Evolutionary conservation across 2,797 vertebrate species (phyloP).

Genomic region (Hypotaenidia okinawae): DNA sequence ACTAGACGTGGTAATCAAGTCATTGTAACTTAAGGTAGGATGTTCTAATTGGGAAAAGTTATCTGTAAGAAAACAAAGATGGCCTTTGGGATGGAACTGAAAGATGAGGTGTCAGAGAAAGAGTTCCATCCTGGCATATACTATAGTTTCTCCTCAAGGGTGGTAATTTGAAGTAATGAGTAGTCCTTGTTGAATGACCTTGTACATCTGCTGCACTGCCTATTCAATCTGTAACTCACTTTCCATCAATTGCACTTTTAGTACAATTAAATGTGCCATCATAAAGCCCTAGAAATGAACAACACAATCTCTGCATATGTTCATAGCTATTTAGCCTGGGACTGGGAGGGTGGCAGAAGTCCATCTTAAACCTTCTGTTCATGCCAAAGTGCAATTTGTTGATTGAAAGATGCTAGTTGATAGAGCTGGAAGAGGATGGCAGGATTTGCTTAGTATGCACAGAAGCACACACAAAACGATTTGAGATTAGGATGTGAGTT

Average conservation of each 20-base stretch:
- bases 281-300: slow-evolving; percentile 60
- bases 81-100: slow-evolving; percentile 61
- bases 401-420: slow-evolving; percentile 53
- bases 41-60: slow-evolving; percentile 52
- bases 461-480: background rate
- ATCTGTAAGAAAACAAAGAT: slow-evolving; percentile 49
- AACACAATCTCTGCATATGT: slow-evolving; percentile 64
- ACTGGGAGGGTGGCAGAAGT: slow-evolving; percentile 64
- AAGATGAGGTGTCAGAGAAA: slow-evolving; percentile 59
- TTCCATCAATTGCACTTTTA: slow-evolving; percentile 67
- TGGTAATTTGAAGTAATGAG: slow-evolving; percentile 75
- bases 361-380: slow-evolving; percentile 64
- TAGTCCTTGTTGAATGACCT: slow-evolving; percentile 71
- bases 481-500: slow-evolving; percentile 3
- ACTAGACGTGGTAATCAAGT: background rate
- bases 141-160: slow-evolving; percentile 57
- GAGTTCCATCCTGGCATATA: slow-evolving; percentile 38
- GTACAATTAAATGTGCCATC: slow-evolving; percentile 67
- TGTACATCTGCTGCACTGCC: slow-evolving; percentile 63
- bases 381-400: slow-evolving; percentile 71
- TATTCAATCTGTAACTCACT: slow-evolving; percentile 62
- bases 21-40: slow-evolving; percentile 23
- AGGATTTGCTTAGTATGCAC: slow-evolving; percentile 39
- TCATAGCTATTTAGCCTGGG: slow-evolving; percentile 62
- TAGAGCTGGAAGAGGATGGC: slow-evolving; percentile 32